phyloP scores from a whole-genome alignment of 2,797 vertebrate species.

The Oryzias sinensis region DNA sequence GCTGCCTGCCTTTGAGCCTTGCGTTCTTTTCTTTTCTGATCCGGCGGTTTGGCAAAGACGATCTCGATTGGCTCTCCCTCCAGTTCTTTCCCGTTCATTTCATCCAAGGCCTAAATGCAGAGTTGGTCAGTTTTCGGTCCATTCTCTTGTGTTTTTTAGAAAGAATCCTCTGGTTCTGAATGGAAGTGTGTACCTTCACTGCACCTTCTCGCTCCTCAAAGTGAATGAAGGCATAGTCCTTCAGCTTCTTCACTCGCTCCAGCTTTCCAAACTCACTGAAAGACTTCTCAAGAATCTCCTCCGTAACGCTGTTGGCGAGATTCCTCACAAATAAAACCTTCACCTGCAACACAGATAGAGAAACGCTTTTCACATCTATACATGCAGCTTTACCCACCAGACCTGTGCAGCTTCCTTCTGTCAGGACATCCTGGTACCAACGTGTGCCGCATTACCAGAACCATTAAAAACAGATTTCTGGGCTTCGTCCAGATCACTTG shows the following conservation, averaged over 20 bases:
- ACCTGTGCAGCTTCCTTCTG: no score
- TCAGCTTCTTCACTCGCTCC: conserved; percentile 97
- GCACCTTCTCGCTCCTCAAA: conserved; percentile 97
- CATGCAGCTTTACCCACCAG: no score
- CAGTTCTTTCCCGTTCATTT: conserved; percentile 97
- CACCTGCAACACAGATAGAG: conserved; percentile 74
- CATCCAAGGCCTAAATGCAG: conserved; percentile 86
- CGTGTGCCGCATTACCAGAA: no score
- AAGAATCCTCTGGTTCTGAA: accelerated
- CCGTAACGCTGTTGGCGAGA: conserved; percentile 94
- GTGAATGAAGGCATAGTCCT: conserved; percentile 99
- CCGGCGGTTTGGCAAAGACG: conserved; percentile 98
- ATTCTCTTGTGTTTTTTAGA: no score
- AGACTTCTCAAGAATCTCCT: conserved; percentile 96
- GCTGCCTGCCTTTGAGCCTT: conserved; percentile 98
- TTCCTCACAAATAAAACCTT: conserved; percentile 98
- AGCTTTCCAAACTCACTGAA: conserved; percentile 97
- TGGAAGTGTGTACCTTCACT: conserved; percentile 85
- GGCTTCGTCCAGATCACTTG: no score
- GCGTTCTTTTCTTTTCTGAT: conserved; percentile 99
- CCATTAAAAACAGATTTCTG: no score
- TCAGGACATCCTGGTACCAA: no score
- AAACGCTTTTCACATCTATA: no score
- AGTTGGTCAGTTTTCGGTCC: background rate
- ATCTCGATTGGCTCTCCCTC: conserved; percentile 99